These are phyloP conservation scores for Latrodectus elegans DNA, from an alignment of 2,888 invertebrate species.

Conservation along the genomic window DNA sequence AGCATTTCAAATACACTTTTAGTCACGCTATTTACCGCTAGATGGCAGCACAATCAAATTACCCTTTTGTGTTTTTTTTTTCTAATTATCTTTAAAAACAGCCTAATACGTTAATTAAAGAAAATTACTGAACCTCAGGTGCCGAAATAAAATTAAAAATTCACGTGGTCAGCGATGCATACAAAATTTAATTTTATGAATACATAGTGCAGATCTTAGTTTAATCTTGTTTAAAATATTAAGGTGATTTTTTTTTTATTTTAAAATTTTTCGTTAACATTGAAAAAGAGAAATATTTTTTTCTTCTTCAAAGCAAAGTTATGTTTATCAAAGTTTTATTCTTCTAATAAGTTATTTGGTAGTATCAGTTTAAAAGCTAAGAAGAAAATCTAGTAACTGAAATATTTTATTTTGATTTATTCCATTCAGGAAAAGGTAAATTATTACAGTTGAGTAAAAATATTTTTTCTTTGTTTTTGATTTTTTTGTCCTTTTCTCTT, in stretches of 20 bases:
- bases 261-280: no score
- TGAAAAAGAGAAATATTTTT: no score
- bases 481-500: neutral
- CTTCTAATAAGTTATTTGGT: no score
- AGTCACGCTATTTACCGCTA: constrained; percentile 31
- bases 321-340: no score
- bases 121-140: constrained; percentile 45
- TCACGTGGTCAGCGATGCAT: constrained; percentile 36
- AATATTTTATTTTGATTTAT: no score
- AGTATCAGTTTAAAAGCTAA: no score
- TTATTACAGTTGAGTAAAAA: no score
- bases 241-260: no score
- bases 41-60: constrained; percentile 63
- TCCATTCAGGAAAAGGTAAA: no score
- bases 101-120: constrained; percentile 56
- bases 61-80: constrained; percentile 42
- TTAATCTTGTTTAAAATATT: neutral
- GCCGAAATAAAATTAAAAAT: neutral
- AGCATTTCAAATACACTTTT: neutral
- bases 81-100: neutral
- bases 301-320: no score
- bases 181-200: neutral
- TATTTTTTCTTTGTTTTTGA: neutral
- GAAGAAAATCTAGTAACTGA: no score
- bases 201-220: constrained; percentile 8